A percentile compares a stretch with the other conserved stretches of the same genome.
phyloP scores from a whole-genome alignment of 2,797 vertebrate species.

The Gambusia yucatana region DNA sequence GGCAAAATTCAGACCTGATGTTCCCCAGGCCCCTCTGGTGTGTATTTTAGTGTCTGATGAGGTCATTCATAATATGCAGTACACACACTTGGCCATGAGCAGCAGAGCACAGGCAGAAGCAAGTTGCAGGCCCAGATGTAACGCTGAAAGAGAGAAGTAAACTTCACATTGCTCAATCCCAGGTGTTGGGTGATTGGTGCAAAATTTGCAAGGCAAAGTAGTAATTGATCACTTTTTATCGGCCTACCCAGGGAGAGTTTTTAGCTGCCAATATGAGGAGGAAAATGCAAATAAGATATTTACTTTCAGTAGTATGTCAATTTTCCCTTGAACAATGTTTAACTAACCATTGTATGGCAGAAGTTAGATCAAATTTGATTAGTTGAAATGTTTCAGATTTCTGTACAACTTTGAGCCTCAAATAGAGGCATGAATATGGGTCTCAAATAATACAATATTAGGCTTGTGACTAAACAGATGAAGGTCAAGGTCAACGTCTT shows the following conservation, averaged over 20 bases:
- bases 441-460: not conserved
- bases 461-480: not conserved
- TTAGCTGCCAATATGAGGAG: not conserved
- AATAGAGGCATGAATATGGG: not conserved
- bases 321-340: not conserved
- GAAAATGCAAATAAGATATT: not conserved
- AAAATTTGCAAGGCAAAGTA: not conserved
- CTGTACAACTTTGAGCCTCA: not conserved
- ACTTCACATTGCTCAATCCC: slow-evolving; percentile 7
- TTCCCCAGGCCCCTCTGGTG: slow-evolving; percentile 61
- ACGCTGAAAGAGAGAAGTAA: slow-evolving; percentile 7
- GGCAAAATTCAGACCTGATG: slow-evolving; percentile 52
- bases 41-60: slow-evolving; percentile 62
- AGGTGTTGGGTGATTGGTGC: not conserved
- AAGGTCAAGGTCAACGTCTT: not conserved
- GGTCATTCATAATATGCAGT: slow-evolving; percentile 56
- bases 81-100: slow-evolving; percentile 23
- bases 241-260: not conserved
- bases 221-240: slow-evolving; percentile 5
- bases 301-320: not conserved
- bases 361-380: not conserved
- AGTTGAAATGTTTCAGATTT: not conserved
- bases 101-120: slow-evolving; percentile 3
- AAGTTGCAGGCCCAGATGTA: slow-evolving; percentile 1
- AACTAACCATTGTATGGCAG: not conserved